These are phyloP conservation scores for Cryptomyrus ogoouensis DNA, from an alignment of 2,113 vertebrate genomes.

Conservation along the genomic window DNA sequence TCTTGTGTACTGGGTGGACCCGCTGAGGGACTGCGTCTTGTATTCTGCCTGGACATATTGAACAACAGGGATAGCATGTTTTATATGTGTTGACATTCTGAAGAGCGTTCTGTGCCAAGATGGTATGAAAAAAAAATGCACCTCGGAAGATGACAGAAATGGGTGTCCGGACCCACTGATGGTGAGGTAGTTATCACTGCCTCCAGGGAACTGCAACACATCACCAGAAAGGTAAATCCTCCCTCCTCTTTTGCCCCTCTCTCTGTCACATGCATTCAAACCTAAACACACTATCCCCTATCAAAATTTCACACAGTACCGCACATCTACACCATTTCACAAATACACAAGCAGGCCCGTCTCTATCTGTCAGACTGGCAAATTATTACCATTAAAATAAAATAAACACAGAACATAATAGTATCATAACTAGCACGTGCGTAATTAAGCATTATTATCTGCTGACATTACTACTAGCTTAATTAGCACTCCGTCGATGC, in stretches of 20 bases:
- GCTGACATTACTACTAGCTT: neutral
- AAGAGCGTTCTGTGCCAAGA: neutral
- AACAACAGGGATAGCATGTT: neutral
- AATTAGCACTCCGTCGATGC: neutral
- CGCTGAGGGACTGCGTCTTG: neutral
- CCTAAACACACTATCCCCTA: neutral
- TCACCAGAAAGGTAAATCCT: neutral
- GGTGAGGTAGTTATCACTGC: conserved; percentile 80
- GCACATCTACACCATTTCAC: neutral
- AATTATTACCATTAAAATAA: neutral
- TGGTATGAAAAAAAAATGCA: conserved; percentile 34
- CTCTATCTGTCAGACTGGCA: neutral
- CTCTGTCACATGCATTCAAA: neutral
- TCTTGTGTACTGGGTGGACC: neutral
- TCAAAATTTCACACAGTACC: neutral
- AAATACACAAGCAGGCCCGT: neutral
- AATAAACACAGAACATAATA: neutral
- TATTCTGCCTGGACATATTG: neutral
- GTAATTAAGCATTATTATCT: neutral
- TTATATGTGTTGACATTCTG: neutral
- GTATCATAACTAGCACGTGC: neutral
- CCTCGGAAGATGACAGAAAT: conserved; percentile 84
- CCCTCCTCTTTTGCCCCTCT: neutral
- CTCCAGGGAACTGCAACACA: conserved; percentile 74
- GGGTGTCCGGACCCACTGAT: conserved; percentile 75